A percentile compares a stretch with the other conserved stretches of the same genome.
Conservation (phyloP, 2,888 invertebrate species). For the Embidobia sp. region DNA sequence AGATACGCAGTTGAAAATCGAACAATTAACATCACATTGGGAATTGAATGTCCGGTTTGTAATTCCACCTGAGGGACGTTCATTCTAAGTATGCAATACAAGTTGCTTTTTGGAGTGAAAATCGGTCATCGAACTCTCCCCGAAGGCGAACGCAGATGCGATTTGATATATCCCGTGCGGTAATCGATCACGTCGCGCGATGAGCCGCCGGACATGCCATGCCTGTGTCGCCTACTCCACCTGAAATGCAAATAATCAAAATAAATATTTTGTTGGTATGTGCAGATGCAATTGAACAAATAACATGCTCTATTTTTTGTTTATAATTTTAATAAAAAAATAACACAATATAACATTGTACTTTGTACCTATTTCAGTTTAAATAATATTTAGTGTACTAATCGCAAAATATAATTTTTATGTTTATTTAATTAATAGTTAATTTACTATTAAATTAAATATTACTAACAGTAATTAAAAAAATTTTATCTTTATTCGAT, state of each 20-base stretch:
- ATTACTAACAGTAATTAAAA: too few species aligned
- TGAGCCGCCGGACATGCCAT: constrained; percentile 83
- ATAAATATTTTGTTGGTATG: neutral
- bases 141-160: constrained; percentile 94
- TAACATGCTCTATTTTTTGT: constrained; percentile 11
- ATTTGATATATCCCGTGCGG: constrained; percentile 94
- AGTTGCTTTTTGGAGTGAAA: constrained; percentile 27
- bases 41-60: constrained; percentile 31
- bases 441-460: too few species aligned
- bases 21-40: constrained; percentile 58
- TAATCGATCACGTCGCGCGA: constrained; percentile 89
- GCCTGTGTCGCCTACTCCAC: constrained; percentile 90
- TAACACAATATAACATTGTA: too few species aligned
- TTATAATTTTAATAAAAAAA: neutral
- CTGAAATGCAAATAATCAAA: constrained; percentile 81
- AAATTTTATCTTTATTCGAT: too few species aligned
- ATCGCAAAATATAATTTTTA: too few species aligned
- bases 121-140: constrained; percentile 93
- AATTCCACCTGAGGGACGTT: constrained; percentile 54
- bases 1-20: constrained; percentile 41
- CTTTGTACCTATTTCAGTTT: too few species aligned
- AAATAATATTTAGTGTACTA: too few species aligned
- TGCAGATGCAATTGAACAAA: constrained; percentile 1
- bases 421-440: too few species aligned
- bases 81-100: constrained; percentile 30